These are phyloP conservation scores for Schrankia costaestrigalis DNA, from an alignment of 2,888 invertebrate genomes.

Conservation along the genomic window DNA sequence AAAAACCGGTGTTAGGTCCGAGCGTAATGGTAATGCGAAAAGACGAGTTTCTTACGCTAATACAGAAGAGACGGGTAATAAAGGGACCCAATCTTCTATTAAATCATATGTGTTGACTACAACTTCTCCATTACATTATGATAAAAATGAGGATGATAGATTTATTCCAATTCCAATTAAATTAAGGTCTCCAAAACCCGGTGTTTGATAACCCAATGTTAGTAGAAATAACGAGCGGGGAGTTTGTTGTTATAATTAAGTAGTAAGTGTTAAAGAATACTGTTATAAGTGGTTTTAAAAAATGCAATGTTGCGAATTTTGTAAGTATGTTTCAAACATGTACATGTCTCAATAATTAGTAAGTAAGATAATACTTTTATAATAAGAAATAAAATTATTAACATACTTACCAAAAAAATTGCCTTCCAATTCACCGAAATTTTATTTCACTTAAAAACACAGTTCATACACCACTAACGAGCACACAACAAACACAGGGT, in stretches of 20 bases:
- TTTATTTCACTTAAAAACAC: conserved; percentile 13
- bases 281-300: too few relatives aligned
- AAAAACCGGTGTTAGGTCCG: not conserved
- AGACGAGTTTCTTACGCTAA: conserved; percentile 21
- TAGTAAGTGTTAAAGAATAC: too few relatives aligned
- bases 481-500: conserved; percentile 12
- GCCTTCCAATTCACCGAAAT: conserved; percentile 1
- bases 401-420: conserved; percentile 17
- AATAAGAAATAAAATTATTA: too few relatives aligned
- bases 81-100: conserved; percentile 11
- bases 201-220: not conserved
- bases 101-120: conserved; percentile 20
- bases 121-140: conserved; percentile 9
- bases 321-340: too few relatives aligned
- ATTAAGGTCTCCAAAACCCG: conserved; percentile 31
- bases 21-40: conserved; percentile 13
- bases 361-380: too few relatives aligned
- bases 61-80: conserved; percentile 10
- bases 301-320: too few relatives aligned
- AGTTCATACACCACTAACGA: conserved; percentile 3
- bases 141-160: conserved; percentile 37
- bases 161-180: conserved; percentile 55
- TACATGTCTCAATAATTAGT: too few relatives aligned
- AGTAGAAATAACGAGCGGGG: not conserved
- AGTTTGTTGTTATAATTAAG: not conserved